Evolutionary conservation across 2,888 invertebrate species (phyloP).

Genomic region (Meiosimyza platycephala): DNA sequence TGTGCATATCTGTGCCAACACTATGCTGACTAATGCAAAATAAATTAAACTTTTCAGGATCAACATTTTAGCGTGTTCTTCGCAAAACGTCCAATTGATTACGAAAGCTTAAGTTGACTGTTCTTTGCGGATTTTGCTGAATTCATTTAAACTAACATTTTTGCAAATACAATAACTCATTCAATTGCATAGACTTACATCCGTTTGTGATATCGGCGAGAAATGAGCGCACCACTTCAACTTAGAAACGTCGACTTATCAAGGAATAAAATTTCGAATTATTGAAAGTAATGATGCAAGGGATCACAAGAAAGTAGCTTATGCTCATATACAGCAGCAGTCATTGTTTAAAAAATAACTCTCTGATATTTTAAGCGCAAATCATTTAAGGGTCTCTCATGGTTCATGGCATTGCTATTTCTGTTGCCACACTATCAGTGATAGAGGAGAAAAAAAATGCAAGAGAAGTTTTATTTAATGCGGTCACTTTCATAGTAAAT

Average conservation of each 20-base stretch:
- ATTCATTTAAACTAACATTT: slow-evolving; percentile 26
- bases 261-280: too few relatives aligned
- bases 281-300: too few relatives aligned
- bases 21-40: slow-evolving; percentile 8
- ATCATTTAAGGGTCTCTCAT: slow-evolving; percentile 12
- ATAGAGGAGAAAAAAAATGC: too few relatives aligned
- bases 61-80: slow-evolving; percentile 10
- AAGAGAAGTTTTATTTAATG: too few relatives aligned
- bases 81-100: background rate
- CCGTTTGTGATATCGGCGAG: slow-evolving; percentile 35
- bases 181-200: slow-evolving; percentile 25
- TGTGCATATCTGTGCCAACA: slow-evolving; percentile 29
- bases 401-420: slow-evolving; percentile 24
- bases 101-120: slow-evolving; percentile 13
- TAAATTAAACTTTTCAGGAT: background rate
- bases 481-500: too few relatives aligned
- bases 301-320: too few relatives aligned
- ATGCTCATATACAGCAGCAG: too few relatives aligned
- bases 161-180: slow-evolving; percentile 20
- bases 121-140: background rate
- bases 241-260: too few relatives aligned
- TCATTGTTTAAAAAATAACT: too few relatives aligned
- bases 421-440: background rate
- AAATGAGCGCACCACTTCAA: slow-evolving; percentile 10
- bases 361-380: background rate